Conservation (phyloP, 1,140 invertebrate genomes). For the Atopsyche davidsoni region DNA sequence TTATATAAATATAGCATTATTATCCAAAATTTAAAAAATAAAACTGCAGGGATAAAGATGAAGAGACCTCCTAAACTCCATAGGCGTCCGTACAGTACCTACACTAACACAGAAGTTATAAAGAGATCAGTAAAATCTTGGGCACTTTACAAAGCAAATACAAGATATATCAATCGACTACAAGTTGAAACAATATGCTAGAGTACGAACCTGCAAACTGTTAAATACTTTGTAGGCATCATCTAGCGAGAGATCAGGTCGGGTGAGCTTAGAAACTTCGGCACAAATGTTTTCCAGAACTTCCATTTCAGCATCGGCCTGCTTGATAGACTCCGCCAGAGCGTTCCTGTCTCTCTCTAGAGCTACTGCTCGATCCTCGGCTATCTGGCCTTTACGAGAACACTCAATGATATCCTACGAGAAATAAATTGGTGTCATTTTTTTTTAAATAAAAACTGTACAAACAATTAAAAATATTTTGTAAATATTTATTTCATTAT, state of each 20-base stretch:
- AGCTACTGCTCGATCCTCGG: conserved; percentile 70
- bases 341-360: conserved; percentile 74
- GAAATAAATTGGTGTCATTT: conserved; percentile 21
- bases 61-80: too few species aligned
- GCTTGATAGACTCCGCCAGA: conserved; percentile 61
- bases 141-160: too few species aligned
- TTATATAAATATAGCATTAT: too few species aligned
- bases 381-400: conserved; percentile 69
- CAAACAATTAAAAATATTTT: conserved; percentile 15
- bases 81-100: too few species aligned
- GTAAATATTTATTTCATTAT: conserved; percentile 7
- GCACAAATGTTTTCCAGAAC: conserved; percentile 66
- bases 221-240: conserved; percentile 69
- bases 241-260: conserved; percentile 59
- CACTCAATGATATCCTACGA: conserved; percentile 80
- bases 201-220: conserved; percentile 59
- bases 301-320: conserved; percentile 69
- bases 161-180: too few species aligned
- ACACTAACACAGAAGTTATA: too few species aligned
- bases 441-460: not conserved
- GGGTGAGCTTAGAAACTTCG: conserved; percentile 63
- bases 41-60: conserved; percentile 3
- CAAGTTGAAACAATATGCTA: too few species aligned
- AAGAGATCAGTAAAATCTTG: too few species aligned
- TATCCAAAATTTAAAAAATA: conserved; percentile 9